These are phyloP conservation scores for Scleropages formosus DNA, from an alignment of 2,797 vertebrate species.

Conservation along the genomic window DNA sequence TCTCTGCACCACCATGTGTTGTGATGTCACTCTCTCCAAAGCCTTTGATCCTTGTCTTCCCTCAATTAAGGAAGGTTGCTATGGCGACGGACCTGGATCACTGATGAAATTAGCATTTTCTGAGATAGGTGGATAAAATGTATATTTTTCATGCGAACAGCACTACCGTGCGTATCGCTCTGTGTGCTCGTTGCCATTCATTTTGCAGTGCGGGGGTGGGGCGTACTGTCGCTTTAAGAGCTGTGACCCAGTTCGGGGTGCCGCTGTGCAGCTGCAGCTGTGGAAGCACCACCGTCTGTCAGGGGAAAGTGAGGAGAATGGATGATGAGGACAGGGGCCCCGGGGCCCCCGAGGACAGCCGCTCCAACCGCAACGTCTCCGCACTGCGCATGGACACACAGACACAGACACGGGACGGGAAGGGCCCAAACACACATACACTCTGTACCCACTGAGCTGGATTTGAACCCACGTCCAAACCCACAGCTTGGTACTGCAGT, in stretches of 20 bases:
- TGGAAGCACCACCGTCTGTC: slow-evolving; percentile 56
- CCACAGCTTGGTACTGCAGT: no score
- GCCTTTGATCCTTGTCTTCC: no score
- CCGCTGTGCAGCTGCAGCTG: neutral
- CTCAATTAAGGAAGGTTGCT: no score
- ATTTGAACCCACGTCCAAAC: no score
- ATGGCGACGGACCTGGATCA: no score
- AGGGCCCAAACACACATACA: no score
- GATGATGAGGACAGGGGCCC: slow-evolving; percentile 49
- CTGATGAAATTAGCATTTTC: neutral
- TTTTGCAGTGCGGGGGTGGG: neutral
- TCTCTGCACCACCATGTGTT: no score
- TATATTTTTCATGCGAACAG: neutral
- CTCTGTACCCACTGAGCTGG: no score
- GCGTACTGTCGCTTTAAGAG: slow-evolving; percentile 23
- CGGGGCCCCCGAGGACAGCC: neutral
- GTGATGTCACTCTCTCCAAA: no score
- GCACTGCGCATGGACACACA: no score
- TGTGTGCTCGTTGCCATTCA: neutral
- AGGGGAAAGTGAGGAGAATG: slow-evolving; percentile 71
- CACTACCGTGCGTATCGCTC: no score
- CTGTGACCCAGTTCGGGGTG: slow-evolving; percentile 23
- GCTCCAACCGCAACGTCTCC: neutral
- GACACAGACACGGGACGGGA: no score
- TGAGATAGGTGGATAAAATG: neutral